These are phyloP conservation scores for Hemiscyllium ocellatum DNA, from an alignment of 2,113 vertebrate species.

Conservation along the genomic window DNA sequence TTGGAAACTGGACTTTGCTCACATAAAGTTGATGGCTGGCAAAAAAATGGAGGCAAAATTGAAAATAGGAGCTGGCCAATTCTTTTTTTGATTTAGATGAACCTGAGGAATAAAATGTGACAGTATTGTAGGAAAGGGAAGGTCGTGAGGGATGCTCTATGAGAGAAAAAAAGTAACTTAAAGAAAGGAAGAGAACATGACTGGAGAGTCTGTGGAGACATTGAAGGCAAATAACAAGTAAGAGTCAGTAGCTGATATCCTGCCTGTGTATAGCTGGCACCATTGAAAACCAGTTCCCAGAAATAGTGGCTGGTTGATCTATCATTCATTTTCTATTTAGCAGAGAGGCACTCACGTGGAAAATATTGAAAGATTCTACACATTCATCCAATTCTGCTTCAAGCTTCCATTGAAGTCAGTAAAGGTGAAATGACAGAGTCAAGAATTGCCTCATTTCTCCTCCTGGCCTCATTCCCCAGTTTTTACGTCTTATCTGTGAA, in stretches of 20 bases:
- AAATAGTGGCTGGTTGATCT: background rate
- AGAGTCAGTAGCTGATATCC: background rate
- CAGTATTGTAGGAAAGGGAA: background rate
- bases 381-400: background rate
- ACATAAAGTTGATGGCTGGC: background rate
- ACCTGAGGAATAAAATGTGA: background rate
- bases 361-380: background rate
- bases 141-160: background rate
- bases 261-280: background rate
- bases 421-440: background rate
- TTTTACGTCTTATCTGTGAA: background rate
- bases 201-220: background rate
- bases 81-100: background rate
- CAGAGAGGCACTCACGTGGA: conserved; percentile 5
- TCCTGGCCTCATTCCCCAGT: background rate
- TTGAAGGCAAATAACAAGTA: background rate
- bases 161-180: background rate
- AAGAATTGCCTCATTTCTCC: background rate
- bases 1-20: background rate
- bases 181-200: background rate
- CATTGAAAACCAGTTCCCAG: background rate
- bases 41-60: background rate
- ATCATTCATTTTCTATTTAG: conserved; percentile 5
- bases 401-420: background rate
- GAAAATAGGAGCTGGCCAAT: background rate